Evolutionary conservation across 1,140 invertebrate genomes (phyloP).

Genomic region (Uloborus diversus): DNA sequence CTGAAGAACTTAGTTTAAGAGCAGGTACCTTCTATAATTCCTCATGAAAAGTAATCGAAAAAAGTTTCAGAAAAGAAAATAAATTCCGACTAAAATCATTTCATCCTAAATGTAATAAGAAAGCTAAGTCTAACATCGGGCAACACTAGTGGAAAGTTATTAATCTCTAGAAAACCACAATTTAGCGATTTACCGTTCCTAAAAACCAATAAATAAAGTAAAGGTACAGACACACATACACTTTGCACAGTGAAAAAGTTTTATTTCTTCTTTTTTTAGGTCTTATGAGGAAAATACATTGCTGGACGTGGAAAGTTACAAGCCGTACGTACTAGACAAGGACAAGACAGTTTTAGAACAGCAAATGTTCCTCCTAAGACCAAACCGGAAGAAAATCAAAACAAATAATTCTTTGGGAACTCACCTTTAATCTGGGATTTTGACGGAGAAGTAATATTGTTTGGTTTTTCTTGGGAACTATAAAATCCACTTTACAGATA

Average conservation of each 20-base stretch:
- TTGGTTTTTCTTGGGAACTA: slow-evolving; percentile 40
- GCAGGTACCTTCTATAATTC: too few species aligned
- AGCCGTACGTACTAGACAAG: slow-evolving; percentile 33
- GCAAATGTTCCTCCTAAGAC: slow-evolving; percentile 27
- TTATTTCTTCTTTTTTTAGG: slow-evolving; percentile 9
- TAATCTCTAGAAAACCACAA: slow-evolving; percentile 57
- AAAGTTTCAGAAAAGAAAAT: too few species aligned
- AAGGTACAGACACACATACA: too few species aligned
- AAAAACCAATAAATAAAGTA: slow-evolving; percentile 52
- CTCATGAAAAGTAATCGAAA: too few species aligned
- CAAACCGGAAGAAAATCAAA: slow-evolving; percentile 24
- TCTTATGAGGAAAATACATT: slow-evolving; percentile 53
- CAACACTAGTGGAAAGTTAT: slow-evolving; percentile 34
- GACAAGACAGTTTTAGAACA: slow-evolving; percentile 48
- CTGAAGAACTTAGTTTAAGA: too few species aligned
- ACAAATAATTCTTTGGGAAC: slow-evolving; percentile 37
- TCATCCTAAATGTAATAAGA: too few species aligned
- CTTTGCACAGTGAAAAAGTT: slow-evolving; percentile 17
- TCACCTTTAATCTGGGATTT: slow-evolving; percentile 51
- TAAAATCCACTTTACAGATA: slow-evolving; percentile 53
- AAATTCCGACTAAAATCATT: too few species aligned
- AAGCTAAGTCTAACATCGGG: not conserved
- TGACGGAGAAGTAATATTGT: slow-evolving; percentile 52
- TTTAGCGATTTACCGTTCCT: slow-evolving; percentile 47
- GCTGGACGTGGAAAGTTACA: slow-evolving; percentile 2